phyloP scores from a whole-genome alignment of 2,113 vertebrate species.

The Saguinus midas region DNA sequence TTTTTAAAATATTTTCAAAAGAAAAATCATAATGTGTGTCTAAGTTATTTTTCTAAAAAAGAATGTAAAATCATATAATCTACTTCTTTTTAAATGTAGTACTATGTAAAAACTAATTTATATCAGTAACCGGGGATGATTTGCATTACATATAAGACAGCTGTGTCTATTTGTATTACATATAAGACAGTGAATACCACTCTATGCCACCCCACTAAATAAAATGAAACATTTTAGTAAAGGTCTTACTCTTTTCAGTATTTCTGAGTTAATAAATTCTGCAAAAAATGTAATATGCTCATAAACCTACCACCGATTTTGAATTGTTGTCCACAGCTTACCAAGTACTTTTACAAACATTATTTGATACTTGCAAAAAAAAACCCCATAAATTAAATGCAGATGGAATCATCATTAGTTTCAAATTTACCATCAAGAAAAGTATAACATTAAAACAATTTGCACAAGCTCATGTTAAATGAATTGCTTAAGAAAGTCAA shows the following conservation, averaged over 20 bases:
- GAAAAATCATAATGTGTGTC: not conserved
- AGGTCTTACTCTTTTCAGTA: not conserved
- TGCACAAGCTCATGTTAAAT: not conserved
- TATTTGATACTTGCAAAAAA: not conserved
- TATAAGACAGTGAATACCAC: not conserved
- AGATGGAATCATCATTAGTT: not conserved
- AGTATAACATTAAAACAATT: not conserved
- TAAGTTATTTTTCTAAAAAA: not conserved
- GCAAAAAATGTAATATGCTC: not conserved
- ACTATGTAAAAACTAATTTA: not conserved
- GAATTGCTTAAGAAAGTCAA: not conserved
- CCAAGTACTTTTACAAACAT: slow-evolving; percentile 4
- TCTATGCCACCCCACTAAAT: not conserved
- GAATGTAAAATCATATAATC: not conserved
- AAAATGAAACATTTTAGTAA: slow-evolving; percentile 22
- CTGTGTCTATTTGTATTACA: not conserved
- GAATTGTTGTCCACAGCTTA: not conserved
- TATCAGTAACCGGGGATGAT: not conserved
- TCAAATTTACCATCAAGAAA: not conserved
- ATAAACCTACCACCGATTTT: not conserved
- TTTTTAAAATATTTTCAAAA: slow-evolving; percentile 11
- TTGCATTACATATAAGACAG: not conserved
- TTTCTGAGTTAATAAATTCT: slow-evolving; percentile 32
- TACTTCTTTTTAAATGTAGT: not conserved
- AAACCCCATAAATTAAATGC: not conserved